phyloP scores from a whole-genome alignment of 2,888 invertebrate species.

The Platerodrilus igneus region DNA sequence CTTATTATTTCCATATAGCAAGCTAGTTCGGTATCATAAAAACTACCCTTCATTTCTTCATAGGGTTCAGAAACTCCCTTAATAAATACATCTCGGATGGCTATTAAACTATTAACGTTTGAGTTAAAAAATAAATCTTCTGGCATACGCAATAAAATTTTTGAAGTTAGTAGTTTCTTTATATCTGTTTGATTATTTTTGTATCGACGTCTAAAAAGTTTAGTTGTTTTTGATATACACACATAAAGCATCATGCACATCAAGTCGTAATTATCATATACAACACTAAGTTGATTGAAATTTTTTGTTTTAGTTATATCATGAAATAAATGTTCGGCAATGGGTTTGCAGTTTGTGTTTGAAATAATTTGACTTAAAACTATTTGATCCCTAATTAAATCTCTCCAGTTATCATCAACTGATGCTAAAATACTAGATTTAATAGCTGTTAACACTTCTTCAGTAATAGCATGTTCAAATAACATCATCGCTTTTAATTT shows the following conservation, averaged over 20 bases:
- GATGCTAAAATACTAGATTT: constrained; percentile 31
- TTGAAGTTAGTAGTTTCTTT: constrained; percentile 27
- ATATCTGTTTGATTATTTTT: constrained; percentile 28
- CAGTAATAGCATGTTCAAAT: constrained; percentile 36
- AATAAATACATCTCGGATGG: constrained; percentile 1
- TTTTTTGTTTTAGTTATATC: constrained; percentile 12
- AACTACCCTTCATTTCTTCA: constrained; percentile 10
- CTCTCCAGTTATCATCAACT: constrained; percentile 35
- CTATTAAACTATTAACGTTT: background rate
- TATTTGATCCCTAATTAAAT: constrained; percentile 38
- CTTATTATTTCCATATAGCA: constrained; percentile 33
- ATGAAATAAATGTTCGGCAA: constrained; percentile 25
- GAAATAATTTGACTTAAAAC: constrained; percentile 33
- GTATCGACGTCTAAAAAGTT: constrained; percentile 35
- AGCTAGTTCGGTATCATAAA: constrained; percentile 25
- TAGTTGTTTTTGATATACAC: constrained; percentile 36
- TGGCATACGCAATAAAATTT: constrained; percentile 29
- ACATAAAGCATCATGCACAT: constrained; percentile 31
- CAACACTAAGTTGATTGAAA: background rate
- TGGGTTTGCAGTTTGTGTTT: constrained; percentile 20
- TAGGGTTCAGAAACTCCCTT: background rate
- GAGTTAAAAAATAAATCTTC: constrained; percentile 27
- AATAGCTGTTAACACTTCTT: constrained; percentile 33
- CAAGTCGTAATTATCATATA: constrained; percentile 25
- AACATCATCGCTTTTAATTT: constrained; percentile 38